Percentiles rank a stretch among this genome's conserved stretches.
Evolutionary conservation across 2,113 vertebrate species (phyloP).

Genomic region (Seriola dumerili): DNA sequence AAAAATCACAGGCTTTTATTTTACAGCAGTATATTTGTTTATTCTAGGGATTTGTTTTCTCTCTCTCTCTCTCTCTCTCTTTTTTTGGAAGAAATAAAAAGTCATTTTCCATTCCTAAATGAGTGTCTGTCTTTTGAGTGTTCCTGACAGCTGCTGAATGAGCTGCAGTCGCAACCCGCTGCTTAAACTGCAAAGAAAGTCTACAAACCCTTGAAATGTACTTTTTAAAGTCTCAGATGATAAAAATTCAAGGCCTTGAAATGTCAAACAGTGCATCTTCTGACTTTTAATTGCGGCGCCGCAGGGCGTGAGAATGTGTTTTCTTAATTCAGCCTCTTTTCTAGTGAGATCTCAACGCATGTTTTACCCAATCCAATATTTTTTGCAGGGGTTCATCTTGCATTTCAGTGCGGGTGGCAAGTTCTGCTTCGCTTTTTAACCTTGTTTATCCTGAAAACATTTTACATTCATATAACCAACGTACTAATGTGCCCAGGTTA

Average conservation of each 20-base stretch:
- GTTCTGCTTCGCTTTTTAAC: neutral
- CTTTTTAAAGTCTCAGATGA: neutral
- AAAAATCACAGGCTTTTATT: conserved; percentile 83
- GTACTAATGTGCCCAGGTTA: neutral
- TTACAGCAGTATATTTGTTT: conserved; percentile 82
- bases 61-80: conserved; percentile 65
- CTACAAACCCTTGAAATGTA: neutral
- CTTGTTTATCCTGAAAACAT: neutral
- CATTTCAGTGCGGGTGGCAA: neutral
- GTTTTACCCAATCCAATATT: conserved; percentile 2
- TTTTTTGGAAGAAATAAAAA: conserved; percentile 85
- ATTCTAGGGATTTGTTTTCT: conserved; percentile 73
- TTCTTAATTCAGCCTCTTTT: neutral
- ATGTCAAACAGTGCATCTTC: conserved; percentile 3
- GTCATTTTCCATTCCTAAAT: conserved; percentile 84
- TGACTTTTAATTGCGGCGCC: conserved; percentile 29
- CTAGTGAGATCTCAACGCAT: neutral
- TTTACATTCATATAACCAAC: neutral
- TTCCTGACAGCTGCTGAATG: neutral
- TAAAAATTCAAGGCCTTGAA: conserved; percentile 9
- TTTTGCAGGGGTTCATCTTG: neutral
- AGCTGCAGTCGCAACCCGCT: too few relatives aligned
- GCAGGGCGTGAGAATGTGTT: neutral
- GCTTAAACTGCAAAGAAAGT: neutral
- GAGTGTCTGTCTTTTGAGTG: conserved; percentile 17